phyloP scores from a whole-genome alignment of 2,113 vertebrate genomes.

The Petrocephalus microphthalmus region DNA sequence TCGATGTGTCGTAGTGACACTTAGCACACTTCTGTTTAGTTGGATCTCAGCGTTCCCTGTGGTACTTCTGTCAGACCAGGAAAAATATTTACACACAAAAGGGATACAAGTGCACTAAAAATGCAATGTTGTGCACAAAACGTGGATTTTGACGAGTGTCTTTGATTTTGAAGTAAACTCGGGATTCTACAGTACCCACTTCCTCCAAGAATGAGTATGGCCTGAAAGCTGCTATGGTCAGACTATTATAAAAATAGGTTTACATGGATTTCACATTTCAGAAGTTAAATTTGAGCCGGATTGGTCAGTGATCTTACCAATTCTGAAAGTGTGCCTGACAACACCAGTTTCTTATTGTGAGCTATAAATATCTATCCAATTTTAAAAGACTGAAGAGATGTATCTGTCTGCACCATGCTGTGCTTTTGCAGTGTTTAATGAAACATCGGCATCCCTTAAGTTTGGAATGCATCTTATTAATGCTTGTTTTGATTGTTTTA shows the following conservation, averaged over 20 bases:
- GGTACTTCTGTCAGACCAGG: neutral
- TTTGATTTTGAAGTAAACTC: neutral
- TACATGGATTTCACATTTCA: neutral
- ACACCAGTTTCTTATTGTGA: conserved; percentile 10
- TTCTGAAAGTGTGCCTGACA: conserved; percentile 17
- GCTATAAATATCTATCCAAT: conserved; percentile 27
- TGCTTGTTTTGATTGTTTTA: conserved; percentile 29
- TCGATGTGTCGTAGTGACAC: neutral
- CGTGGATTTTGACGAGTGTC: neutral
- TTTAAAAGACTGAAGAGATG: conserved; percentile 23
- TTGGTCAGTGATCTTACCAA: neutral
- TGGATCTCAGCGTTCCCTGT: neutral
- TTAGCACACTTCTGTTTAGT: neutral
- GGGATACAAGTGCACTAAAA: neutral
- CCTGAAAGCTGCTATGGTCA: neutral
- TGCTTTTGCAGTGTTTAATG: conserved; percentile 30
- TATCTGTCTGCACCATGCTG: conserved; percentile 22
- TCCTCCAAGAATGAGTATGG: neutral
- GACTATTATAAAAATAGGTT: neutral
- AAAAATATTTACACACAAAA: neutral
- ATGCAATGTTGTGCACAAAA: conserved; percentile 6
- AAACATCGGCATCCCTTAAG: conserved; percentile 33
- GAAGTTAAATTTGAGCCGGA: neutral
- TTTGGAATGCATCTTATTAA: conserved; percentile 37
- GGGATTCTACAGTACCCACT: neutral